A percentile compares a stretch with the other conserved stretches of the same genome.
Evolutionary conservation across 2,888 invertebrate species (phyloP).

Genomic region (Agonopterix subpropinquella): DNA sequence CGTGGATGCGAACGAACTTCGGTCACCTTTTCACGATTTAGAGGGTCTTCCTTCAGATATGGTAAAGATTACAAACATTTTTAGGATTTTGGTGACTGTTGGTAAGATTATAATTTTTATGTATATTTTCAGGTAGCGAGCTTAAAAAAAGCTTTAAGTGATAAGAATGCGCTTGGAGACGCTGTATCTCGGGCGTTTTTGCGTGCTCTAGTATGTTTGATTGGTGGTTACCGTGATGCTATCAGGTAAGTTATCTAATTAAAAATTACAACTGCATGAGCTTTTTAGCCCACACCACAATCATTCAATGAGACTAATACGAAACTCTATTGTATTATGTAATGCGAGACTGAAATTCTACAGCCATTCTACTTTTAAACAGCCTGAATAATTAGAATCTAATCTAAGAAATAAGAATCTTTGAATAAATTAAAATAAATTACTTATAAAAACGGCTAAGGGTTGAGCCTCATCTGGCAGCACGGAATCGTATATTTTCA

Average conservation of each 20-base stretch:
- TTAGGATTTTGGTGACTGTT: neutral
- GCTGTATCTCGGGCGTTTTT: slow-evolving; percentile 95
- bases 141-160: slow-evolving; percentile 85
- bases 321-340: no score
- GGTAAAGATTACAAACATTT: slow-evolving; percentile 64
- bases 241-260: slow-evolving; percentile 73
- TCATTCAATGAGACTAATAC: no score
- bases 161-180: slow-evolving; percentile 89
- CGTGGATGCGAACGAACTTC: slow-evolving; percentile 91
- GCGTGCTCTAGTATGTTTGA: slow-evolving; percentile 92
- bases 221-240: slow-evolving; percentile 96
- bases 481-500: no score
- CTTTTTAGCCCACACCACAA: no score
- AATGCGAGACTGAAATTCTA: no score
- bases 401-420: no score
- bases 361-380: no score
- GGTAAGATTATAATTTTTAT: neutral
- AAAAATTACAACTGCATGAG: neutral
- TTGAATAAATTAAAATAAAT: no score
- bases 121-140: slow-evolving; percentile 77
- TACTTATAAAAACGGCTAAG: no score
- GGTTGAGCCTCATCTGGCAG: no score
- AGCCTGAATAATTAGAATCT: no score
- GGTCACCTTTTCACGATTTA: slow-evolving; percentile 93
- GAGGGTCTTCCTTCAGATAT: slow-evolving; percentile 93